Evolutionary conservation across 2,888 invertebrate species (phyloP).

Genomic region (Brachyptera risi): DNA sequence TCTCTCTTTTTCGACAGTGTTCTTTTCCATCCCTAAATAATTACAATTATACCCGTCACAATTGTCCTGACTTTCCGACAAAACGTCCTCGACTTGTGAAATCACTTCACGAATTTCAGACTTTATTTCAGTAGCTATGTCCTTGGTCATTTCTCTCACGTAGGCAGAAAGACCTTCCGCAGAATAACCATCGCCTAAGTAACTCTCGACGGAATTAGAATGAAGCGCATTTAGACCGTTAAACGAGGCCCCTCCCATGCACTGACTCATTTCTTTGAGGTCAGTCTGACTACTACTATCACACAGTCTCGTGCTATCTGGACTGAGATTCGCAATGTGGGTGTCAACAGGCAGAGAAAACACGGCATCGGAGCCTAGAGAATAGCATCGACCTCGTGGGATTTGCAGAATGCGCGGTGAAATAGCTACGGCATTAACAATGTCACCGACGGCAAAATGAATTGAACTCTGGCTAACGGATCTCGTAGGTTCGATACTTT

Average conservation of each 20-base stretch:
- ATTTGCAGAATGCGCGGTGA: background rate
- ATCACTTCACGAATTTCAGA: constrained; percentile 78
- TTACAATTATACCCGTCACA: background rate
- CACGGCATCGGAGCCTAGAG: constrained; percentile 10
- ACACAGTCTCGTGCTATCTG: constrained; percentile 50
- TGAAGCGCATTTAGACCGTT: constrained; percentile 44
- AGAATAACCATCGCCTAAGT: background rate
- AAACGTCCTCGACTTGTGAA: constrained; percentile 71
- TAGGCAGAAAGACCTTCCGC: constrained; percentile 66
- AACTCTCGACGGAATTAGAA: background rate
- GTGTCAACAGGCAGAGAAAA: constrained; percentile 39
- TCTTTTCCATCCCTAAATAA: background rate
- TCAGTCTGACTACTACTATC: constrained; percentile 73
- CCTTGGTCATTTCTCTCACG: constrained; percentile 72
- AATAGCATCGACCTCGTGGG: constrained; percentile 21
- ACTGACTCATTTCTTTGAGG: constrained; percentile 57
- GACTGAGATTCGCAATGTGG: constrained; percentile 43
- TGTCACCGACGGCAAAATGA: constrained; percentile 66
- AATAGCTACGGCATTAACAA: constrained; percentile 46
- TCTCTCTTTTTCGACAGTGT: constrained; percentile 38
- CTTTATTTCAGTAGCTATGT: constrained; percentile 75
- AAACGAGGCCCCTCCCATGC: constrained; percentile 46
- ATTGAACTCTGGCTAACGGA: constrained; percentile 48
- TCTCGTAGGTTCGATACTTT: constrained; percentile 37
- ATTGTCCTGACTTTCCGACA: constrained; percentile 53